Conservation (phyloP, 2,113 vertebrate genomes). For the Myodes glareolus region DNA sequence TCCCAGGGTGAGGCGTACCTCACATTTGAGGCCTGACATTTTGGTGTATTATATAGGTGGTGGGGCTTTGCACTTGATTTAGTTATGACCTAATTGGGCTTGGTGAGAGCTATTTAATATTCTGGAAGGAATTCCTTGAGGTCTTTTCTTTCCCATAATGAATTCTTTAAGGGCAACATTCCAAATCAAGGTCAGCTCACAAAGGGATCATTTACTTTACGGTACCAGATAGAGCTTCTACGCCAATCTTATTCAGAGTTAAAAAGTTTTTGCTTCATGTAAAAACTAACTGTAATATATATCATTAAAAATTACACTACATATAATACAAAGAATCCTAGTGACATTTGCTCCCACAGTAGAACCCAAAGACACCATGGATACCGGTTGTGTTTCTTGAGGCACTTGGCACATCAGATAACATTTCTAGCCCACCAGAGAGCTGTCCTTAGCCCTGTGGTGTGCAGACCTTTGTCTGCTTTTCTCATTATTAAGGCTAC, state of each 20-base stretch:
- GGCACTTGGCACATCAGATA: neutral
- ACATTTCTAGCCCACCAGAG: neutral
- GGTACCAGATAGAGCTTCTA: neutral
- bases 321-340: neutral
- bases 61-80: constrained; percentile 61
- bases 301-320: constrained; percentile 21
- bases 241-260: constrained; percentile 35
- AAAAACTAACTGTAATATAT: constrained; percentile 41
- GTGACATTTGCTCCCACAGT: neutral
- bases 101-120: constrained; percentile 72
- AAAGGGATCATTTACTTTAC: constrained; percentile 57
- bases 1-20: neutral
- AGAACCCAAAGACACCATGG: neutral
- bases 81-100: constrained; percentile 76
- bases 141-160: constrained; percentile 62
- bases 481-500: constrained; percentile 35
- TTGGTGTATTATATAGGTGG: constrained; percentile 39
- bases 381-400: neutral
- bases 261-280: constrained; percentile 13
- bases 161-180: constrained; percentile 71
- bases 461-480: neutral
- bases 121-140: constrained; percentile 65
- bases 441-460: neutral
- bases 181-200: constrained; percentile 77
- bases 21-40: constrained; percentile 30